Percentiles rank a stretch among this genome's conserved stretches.
Evolutionary conservation across 35 echinoderm and acorn worm species (phyloP).

Genomic region (Chiridota heheva): DNA sequence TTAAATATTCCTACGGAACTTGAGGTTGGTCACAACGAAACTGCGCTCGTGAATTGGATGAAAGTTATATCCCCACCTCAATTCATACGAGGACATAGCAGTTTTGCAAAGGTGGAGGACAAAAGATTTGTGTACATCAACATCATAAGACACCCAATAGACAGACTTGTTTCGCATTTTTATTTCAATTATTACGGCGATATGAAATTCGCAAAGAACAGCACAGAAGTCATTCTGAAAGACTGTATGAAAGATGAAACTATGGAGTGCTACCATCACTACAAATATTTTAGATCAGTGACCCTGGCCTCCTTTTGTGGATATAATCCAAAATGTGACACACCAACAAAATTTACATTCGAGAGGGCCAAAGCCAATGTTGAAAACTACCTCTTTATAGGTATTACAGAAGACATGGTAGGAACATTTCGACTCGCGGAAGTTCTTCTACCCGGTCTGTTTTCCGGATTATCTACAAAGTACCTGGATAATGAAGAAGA

Average conservation of each 20-base stretch:
- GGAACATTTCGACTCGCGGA: not conserved
- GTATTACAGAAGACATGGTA: not conserved
- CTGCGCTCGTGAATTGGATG: not conserved
- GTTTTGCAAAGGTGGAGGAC: not conserved
- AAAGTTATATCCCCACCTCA: not conserved
- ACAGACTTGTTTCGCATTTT: conserved; percentile 1
- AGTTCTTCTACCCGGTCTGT: not conserved
- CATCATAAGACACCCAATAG: not conserved
- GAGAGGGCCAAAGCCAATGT: conserved; percentile 1
- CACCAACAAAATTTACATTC: not conserved
- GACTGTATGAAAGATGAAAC: not conserved
- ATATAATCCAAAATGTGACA: not conserved
- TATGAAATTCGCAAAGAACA: not conserved
- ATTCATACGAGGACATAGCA: conserved; percentile 3
- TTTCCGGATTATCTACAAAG: not conserved
- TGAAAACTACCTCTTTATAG: not conserved
- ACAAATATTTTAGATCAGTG: conserved; percentile 12
- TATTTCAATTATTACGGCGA: conserved; percentile 27
- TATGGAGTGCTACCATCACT: not conserved
- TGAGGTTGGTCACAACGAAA: not conserved
- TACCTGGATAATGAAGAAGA: not conserved
- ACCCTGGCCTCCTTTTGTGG: not conserved
- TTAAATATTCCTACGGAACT: conserved; percentile 2
- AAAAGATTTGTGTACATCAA: not conserved
- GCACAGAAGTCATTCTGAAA: not conserved